Base-by-base conservation (phyloP, 1,140 invertebrate genomes). In the Dendrolimus punctatus region DNA sequence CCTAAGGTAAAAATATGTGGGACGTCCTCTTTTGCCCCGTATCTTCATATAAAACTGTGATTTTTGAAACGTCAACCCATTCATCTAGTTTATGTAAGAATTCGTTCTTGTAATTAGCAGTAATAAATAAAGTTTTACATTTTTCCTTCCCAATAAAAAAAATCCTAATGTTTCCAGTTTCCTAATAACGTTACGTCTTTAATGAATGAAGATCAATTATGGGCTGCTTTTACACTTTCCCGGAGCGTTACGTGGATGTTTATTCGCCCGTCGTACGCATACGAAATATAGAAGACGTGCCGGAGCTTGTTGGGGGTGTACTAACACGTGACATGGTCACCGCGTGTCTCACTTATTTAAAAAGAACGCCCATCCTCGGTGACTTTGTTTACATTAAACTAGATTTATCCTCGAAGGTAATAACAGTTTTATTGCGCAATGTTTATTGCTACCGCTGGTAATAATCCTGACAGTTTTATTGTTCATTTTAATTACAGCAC, bases 171-270 rank as follows among this genome's bases (percentile, higher is more conserved):
- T 59, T 75, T 74, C 45, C 64, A 83, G 82, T 80, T 80, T 58
- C 72, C 68, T 0, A 47, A 53, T 40, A 66, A 76, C 58, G 62
- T 81, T 36, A 84, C 79, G 6, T 40, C 68, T 6, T 58, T 82
- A 5, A 73, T 84, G 69, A 80, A 84, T 54, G 79, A 82, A 53
- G 67, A 74, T 6, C 70, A 81, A 43, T 60, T 72, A 38, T 86
- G 82, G 80, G 80, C 36, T 79, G 76, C 60, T 86, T 80, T 61
- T 86, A 84, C 60, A 74, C 60, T 9, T 81, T 84, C 40, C 78
- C 80, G 7, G 74, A 80, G 49, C 42, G 81, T 4, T 86, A 86
- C 52, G 62, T 66, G 0, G 78, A 83, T 51, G 53, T 64, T 0
- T 83, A 76, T 50, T 83, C 80, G 0, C 83, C 81, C 1, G 51